Evolutionary conservation across 2,797 vertebrate species (phyloP).

Genomic region (Furcifer pardalis): DNA sequence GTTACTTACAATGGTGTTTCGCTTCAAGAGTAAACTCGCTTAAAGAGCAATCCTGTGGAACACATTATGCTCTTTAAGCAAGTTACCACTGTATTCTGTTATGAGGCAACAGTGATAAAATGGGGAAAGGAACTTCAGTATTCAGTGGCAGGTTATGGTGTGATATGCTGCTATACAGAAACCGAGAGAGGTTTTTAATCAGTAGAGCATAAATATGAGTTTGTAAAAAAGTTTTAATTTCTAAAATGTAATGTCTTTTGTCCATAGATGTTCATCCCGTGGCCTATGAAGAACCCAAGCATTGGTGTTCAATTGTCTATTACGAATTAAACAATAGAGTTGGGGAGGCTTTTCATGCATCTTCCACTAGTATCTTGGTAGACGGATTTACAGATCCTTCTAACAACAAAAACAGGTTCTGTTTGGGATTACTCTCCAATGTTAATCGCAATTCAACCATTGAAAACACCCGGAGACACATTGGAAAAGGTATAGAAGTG

Average conservation of each 20-base stretch:
- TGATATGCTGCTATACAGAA: no score
- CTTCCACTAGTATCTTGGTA: constrained; percentile 93
- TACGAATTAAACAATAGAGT: constrained; percentile 96
- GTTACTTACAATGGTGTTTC: no score
- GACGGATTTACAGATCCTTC: constrained; percentile 97
- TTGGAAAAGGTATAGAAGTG: constrained; percentile 88
- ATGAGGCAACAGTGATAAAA: no score
- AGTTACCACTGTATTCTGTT: no score
- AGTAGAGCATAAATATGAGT: no score
- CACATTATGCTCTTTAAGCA: no score
- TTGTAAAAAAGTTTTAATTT: neutral
- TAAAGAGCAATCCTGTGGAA: no score
- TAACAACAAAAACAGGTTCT: constrained; percentile 98
- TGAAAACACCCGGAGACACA: constrained; percentile 95
- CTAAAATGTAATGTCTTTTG: constrained; percentile 24
- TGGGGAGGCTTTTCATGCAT: constrained; percentile 94
- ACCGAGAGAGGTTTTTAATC: no score
- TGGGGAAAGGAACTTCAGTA: no score
- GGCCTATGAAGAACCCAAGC: constrained; percentile 94
- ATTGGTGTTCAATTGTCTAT: constrained; percentile 98
- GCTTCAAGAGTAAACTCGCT: no score
- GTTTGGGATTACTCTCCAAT: constrained; percentile 93
- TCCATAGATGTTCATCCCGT: constrained; percentile 93
- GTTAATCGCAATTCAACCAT: constrained; percentile 98
- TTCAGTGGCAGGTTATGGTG: no score